Conservation (phyloP, 30 jellyfish, hydroid and myxozoan species). For the Turritopsis dohrnii region DNA sequence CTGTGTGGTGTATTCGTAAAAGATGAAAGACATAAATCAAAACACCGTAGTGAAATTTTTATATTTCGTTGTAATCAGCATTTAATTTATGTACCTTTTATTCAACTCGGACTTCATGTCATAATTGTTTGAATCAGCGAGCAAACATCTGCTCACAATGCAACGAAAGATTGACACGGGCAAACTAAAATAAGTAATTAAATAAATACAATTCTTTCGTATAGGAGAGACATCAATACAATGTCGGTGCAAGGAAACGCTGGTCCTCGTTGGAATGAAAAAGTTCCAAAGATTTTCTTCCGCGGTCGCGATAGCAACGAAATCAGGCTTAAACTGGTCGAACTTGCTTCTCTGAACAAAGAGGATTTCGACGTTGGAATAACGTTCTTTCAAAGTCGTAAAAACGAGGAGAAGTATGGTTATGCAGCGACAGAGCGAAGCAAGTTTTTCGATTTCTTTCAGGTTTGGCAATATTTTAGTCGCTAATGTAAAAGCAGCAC, state of each 20-base stretch:
- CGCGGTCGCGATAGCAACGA: slow-evolving; percentile 87
- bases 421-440: slow-evolving; percentile 37
- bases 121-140: too few relatives aligned
- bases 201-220: background rate
- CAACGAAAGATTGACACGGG: too few relatives aligned
- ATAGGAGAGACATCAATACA: slow-evolving; percentile 59
- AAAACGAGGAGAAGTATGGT: slow-evolving; percentile 78
- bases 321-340: slow-evolving; percentile 65
- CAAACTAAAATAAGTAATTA: background rate
- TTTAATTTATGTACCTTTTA: too few relatives aligned
- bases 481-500: too few relatives aligned
- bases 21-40: too few relatives aligned
- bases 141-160: too few relatives aligned
- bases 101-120: too few relatives aligned
- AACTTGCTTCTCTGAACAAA: slow-evolving; percentile 49
- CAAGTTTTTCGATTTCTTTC: slow-evolving; percentile 66
- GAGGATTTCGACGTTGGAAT: slow-evolving; percentile 73
- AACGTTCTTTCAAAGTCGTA: slow-evolving; percentile 55
- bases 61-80: too few relatives aligned
- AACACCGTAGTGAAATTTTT: too few relatives aligned
- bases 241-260: slow-evolving; percentile 79
- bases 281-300: slow-evolving; percentile 49
- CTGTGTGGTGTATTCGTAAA: too few relatives aligned
- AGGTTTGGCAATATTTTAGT: slow-evolving; percentile 32
- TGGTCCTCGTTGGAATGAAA: slow-evolving; percentile 68